phyloP scores from a whole-genome alignment of 2,888 invertebrate genomes.

The Xestia sexstrigata region DNA sequence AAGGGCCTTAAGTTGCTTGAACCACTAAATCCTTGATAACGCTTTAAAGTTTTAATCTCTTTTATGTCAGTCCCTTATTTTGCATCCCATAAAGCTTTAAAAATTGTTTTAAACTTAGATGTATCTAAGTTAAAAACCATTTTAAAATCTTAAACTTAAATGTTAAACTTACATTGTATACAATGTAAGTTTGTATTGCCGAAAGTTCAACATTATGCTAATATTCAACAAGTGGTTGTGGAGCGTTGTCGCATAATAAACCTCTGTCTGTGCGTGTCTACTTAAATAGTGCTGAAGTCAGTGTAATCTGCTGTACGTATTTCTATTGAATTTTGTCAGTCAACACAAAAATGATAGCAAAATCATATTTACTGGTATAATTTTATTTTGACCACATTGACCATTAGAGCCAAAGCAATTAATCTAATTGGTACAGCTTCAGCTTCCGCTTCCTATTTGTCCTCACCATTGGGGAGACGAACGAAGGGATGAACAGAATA shows the following conservation, averaged over 20 bases:
- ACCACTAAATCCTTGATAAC: background rate
- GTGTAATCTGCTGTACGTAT: background rate
- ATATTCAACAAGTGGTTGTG: conserved; percentile 40
- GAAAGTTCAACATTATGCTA: conserved; percentile 4
- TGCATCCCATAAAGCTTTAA: background rate
- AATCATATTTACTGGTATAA: background rate
- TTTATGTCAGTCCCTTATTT: background rate
- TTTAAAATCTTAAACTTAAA: too few species aligned
- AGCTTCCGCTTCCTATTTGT: background rate
- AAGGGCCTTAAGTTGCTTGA: background rate
- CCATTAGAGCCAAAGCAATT: background rate
- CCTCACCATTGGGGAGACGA: background rate
- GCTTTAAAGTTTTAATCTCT: background rate
- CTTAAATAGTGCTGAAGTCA: background rate
- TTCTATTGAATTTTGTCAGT: background rate
- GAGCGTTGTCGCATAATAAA: background rate
- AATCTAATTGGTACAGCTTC: background rate
- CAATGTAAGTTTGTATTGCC: background rate
- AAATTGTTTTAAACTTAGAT: background rate
- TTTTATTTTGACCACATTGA: background rate
- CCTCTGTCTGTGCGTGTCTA: background rate
- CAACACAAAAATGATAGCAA: background rate
- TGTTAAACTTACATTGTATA: background rate
- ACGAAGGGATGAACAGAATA: background rate
- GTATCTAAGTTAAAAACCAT: too few species aligned